Percentiles rank a stretch among this genome's conserved stretches.
phyloP scores from a whole-genome alignment of 1,140 invertebrate genomes.

The Ips typographus region DNA sequence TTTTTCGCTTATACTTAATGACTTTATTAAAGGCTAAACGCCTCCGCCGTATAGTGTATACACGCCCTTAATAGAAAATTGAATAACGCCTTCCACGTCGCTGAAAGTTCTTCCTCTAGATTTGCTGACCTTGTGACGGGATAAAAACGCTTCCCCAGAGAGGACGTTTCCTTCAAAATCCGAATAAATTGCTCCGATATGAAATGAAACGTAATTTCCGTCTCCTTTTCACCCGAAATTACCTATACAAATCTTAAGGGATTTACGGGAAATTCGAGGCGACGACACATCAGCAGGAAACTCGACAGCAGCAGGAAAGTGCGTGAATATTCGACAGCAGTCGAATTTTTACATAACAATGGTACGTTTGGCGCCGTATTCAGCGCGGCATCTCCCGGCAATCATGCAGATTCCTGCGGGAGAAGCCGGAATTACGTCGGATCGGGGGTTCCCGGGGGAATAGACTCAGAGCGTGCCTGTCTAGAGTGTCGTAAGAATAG shows the following conservation, averaged over 20 bases:
- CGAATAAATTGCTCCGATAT: conserved; percentile 21
- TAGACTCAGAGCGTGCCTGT: conserved; percentile 31
- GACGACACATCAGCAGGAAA: conserved; percentile 23
- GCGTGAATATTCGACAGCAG: conserved; percentile 40
- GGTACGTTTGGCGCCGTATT: conserved; percentile 45
- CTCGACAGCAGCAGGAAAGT: conserved; percentile 25
- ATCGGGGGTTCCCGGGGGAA: conserved; percentile 38
- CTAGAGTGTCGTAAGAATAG: no score
- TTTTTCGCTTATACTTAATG: no score
- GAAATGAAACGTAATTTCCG: conserved; percentile 33
- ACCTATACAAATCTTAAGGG: conserved; percentile 37
- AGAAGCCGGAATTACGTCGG: conserved; percentile 48
- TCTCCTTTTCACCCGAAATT: conserved; percentile 34
- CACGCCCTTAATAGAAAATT: no score
- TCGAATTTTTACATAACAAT: conserved; percentile 45
- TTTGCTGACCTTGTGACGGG: no score
- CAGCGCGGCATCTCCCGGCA: conserved; percentile 47
- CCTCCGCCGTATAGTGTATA: neutral
- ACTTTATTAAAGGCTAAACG: no score
- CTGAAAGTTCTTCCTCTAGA: no score
- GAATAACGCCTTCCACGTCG: no score
- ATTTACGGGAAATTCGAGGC: conserved; percentile 23
- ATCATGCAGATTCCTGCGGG: conserved; percentile 47
- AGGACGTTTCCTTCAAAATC: neutral
- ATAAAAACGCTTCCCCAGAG: no score